A percentile compares a stretch with the other conserved stretches of the same genome.
phyloP scores from a whole-genome alignment of 2,888 invertebrate genomes.

The Desoria tigrina region DNA sequence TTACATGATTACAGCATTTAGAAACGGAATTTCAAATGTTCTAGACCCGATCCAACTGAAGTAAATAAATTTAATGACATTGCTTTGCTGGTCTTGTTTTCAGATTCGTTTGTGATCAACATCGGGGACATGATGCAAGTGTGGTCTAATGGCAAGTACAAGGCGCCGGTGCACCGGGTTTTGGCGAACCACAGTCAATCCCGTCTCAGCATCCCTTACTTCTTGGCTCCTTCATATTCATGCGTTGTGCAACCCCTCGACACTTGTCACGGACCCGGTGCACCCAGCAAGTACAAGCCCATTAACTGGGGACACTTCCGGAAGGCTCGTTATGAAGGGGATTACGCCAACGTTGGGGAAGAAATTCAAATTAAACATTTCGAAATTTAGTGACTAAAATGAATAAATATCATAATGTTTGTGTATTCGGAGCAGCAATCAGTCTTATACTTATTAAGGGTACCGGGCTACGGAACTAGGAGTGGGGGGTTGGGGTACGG shows the following conservation, averaged over 20 bases:
- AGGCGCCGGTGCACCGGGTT: constrained; percentile 13
- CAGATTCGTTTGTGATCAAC: constrained; percentile 27
- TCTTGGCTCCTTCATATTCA: constrained; percentile 12
- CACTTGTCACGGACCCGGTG: background rate
- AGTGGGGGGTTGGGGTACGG: too few species aligned
- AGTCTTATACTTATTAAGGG: too few species aligned
- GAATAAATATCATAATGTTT: too few species aligned
- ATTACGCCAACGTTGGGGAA: constrained; percentile 23
- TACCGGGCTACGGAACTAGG: too few species aligned
- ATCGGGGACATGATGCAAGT: constrained; percentile 28
- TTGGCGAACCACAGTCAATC: constrained; percentile 14
- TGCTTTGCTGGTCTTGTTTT: background rate
- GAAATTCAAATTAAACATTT: constrained; percentile 23
- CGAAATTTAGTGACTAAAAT: constrained; percentile 3
- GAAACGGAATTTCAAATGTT: too few species aligned
- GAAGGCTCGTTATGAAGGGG: constrained; percentile 20
- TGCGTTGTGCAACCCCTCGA: constrained; percentile 7
- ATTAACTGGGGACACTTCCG: constrained; percentile 22
- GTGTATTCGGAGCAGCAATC: too few species aligned
- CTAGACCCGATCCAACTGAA: too few species aligned
- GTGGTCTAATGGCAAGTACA: constrained; percentile 7
- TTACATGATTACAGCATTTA: too few species aligned
- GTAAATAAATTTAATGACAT: background rate
- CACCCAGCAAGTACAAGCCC: constrained; percentile 7
- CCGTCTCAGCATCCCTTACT: constrained; percentile 12